phyloP scores from a whole-genome alignment of 2,113 vertebrate species.

The Smithornis capensis region DNA sequence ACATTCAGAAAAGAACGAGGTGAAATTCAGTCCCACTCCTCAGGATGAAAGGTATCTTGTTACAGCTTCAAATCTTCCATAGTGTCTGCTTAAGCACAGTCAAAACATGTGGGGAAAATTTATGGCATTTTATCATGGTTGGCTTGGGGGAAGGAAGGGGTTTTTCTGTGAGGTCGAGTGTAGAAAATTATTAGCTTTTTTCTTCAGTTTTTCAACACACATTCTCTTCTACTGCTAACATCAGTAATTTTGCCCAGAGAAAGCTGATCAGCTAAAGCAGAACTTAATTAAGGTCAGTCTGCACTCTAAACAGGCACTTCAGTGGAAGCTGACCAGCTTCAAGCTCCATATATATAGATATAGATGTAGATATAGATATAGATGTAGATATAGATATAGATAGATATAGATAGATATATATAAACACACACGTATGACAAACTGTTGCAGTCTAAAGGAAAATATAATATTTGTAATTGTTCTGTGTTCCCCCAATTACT shows the following conservation, averaged over 20 bases:
- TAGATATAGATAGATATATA: too few relatives aligned
- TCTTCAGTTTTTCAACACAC: neutral
- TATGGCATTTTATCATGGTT: constrained; percentile 20
- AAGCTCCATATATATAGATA: neutral
- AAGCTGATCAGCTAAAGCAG: neutral
- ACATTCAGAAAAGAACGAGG: neutral
- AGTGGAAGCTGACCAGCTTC: neutral
- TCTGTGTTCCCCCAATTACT: neutral
- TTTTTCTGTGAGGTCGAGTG: neutral
- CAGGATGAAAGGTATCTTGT: neutral
- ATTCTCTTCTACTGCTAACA: neutral
- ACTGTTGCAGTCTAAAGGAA: neutral
- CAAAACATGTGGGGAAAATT: constrained; percentile 28
- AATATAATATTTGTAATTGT: neutral
- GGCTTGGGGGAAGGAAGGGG: constrained; percentile 24
- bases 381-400: too few relatives aligned
- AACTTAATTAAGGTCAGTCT: neutral
- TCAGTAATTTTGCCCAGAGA: neutral
- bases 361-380: too few relatives aligned
- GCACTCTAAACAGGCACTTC: neutral
- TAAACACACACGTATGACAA: too few relatives aligned
- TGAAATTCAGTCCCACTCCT: neutral
- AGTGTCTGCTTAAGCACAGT: neutral
- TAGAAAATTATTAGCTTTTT: constrained; percentile 10
- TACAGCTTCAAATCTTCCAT: neutral